Evolutionary conservation across 2,797 vertebrate species (phyloP), one percentile per base, ranked within the genome.

Genomic region (Smutsia gigantea): DNA sequence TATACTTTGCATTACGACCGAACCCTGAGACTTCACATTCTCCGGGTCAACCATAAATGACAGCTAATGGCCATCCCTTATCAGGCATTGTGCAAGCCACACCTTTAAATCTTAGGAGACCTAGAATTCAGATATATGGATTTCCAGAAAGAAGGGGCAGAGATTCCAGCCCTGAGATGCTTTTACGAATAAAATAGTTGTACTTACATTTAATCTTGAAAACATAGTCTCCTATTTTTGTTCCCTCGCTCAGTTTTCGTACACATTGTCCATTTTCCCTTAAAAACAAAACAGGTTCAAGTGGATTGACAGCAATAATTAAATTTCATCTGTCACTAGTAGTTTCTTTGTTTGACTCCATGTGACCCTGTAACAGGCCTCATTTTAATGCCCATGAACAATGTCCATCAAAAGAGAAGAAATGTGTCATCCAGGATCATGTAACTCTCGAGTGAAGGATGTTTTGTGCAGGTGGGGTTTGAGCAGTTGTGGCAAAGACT

Each of bases 211-310:
- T 42, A 42, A 42, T 8, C 42, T 42, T 6, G 42, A 7, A 42
- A 42, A 42, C 42, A 42, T 11, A 7, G 42, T 42, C 42, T 2
- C 17, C 42, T 42, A 42, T 14, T 29, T 29, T n/a, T 49, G 2
- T 17, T 18, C 31, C 10, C 3, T 74, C 10, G 15, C 15, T 9
- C 0, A 7, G 15, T 18, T 29, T 27, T 21, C 19, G 3, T 19
- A 0, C 3, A 15, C 63, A 53, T 53, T 29, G 3, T 64, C 23
- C 72, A 23, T 64, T 13, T 1, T 0, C 0, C 42, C n/a, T 77
- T 7, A 7, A 88, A 64, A 88, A 23, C 4, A 53, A 53, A 64
- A 42, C 42, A 42, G 8, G 1, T 31, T 21, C 5, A 23, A 31
- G 17, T 21, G 49, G 27, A 15, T 37, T 14, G 18, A 12, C 19